These are phyloP conservation scores for Gymnothorax reevesii DNA, from an alignment of 2,797 vertebrate species.

Conservation along the genomic window DNA sequence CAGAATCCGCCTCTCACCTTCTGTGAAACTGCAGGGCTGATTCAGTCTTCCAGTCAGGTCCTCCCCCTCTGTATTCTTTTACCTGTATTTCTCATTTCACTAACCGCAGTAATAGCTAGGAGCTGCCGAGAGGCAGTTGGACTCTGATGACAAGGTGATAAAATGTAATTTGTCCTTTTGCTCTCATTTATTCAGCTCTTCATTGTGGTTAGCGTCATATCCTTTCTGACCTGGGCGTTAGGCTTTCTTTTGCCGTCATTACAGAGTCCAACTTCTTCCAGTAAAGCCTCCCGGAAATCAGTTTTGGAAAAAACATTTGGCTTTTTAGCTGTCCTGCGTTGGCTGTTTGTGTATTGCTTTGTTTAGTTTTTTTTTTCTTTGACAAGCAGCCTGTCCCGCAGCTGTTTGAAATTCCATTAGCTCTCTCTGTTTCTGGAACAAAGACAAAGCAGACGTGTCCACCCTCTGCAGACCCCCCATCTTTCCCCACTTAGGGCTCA, in stretches of 20 bases:
- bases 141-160: background rate
- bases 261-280: background rate
- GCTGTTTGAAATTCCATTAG: slow-evolving; percentile 7
- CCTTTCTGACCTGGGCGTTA: background rate
- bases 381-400: background rate
- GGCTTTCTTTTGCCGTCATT: background rate
- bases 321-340: background rate
- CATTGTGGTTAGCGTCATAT: background rate
- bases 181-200: background rate
- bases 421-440: background rate
- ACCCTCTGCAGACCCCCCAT: background rate
- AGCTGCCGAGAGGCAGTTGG: background rate
- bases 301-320: background rate
- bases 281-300: background rate
- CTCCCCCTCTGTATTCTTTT: background rate
- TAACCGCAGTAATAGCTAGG: background rate
- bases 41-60: background rate
- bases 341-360: background rate
- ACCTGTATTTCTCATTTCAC: background rate
- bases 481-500: background rate
- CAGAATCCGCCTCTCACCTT: background rate
- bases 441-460: background rate
- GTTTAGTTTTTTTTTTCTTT: too few relatives aligned
- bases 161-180: background rate
- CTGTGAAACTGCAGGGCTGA: background rate